Evolutionary conservation across 2,113 vertebrate genomes (phyloP).

Genomic region (Cheilinus undulatus): DNA sequence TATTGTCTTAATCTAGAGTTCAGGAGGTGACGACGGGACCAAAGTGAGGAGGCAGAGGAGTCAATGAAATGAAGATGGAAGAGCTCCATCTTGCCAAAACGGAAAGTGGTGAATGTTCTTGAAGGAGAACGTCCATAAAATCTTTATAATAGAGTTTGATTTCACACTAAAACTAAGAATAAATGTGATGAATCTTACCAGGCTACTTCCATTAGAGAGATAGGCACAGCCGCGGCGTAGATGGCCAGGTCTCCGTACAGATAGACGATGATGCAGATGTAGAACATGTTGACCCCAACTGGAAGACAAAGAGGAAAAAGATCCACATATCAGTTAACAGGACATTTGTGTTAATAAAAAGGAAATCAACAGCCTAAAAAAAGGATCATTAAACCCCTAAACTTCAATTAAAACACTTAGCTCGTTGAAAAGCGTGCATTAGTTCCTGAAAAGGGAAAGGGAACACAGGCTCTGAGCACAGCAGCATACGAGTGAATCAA

Average conservation of each 20-base stretch:
- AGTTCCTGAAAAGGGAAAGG: too few species aligned
- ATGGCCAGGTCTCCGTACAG: constrained; percentile 98
- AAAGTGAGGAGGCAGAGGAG: background rate
- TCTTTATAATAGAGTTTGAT: background rate
- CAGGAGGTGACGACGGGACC: constrained; percentile 11
- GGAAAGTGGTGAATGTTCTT: constrained; percentile 13
- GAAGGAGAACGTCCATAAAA: background rate
- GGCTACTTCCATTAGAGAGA: constrained; percentile 96
- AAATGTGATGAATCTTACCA: constrained; percentile 86
- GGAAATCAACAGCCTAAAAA: constrained; percentile 13
- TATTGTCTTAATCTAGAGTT: constrained; percentile 56
- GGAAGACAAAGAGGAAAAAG: constrained; percentile 52
- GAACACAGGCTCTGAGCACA: too few species aligned
- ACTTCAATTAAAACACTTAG: too few species aligned
- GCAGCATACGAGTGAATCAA: too few species aligned
- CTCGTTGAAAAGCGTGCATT: too few species aligned
- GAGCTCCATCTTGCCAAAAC: constrained; percentile 6
- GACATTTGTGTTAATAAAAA: background rate
- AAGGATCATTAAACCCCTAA: too few species aligned
- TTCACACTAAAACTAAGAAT: background rate
- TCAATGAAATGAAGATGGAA: background rate
- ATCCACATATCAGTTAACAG: rapidly evolving
- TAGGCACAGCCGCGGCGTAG: constrained; percentile 95
- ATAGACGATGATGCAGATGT: constrained; percentile 98
- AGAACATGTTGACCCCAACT: constrained; percentile 99